Evolutionary conservation across 2,797 vertebrate species (phyloP).

Genomic region (Chelidonichthys spinosus): DNA sequence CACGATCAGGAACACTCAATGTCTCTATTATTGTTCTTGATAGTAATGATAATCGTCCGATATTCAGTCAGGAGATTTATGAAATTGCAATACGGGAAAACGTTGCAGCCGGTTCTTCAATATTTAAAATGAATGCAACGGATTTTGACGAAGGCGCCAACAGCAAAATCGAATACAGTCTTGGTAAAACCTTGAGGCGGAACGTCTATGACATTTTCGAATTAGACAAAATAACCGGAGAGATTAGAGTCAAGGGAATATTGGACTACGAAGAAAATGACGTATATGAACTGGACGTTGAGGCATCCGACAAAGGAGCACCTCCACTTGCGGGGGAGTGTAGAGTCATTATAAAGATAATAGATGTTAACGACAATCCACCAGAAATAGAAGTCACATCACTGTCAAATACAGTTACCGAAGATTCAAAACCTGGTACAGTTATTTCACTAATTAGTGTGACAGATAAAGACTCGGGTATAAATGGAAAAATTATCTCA

Average conservation of each 20-base stretch:
- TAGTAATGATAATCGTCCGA: slow-evolving; percentile 83
- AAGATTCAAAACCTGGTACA: slow-evolving; percentile 68
- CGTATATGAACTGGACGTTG: slow-evolving; percentile 66
- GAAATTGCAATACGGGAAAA: slow-evolving; percentile 72
- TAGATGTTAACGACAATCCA: slow-evolving; percentile 67
- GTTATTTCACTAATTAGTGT: slow-evolving; percentile 71
- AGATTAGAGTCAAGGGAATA: slow-evolving; percentile 60
- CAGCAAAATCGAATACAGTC: slow-evolving; percentile 64
- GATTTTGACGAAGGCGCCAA: slow-evolving; percentile 67
- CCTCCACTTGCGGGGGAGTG: slow-evolving; percentile 50
- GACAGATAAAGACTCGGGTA: slow-evolving; percentile 66
- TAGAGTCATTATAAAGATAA: slow-evolving; percentile 56
- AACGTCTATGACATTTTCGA: slow-evolving; percentile 54
- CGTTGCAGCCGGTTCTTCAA: slow-evolving; percentile 33
- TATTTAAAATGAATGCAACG: slow-evolving; percentile 76
- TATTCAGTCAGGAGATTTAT: slow-evolving; percentile 80
- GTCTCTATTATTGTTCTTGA: slow-evolving; percentile 76
- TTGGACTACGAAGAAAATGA: slow-evolving; percentile 72
- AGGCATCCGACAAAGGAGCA: slow-evolving; percentile 63
- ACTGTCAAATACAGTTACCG: slow-evolving; percentile 70
- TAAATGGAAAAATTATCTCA: slow-evolving; percentile 62
- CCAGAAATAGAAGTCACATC: slow-evolving; percentile 81
- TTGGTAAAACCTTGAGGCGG: slow-evolving; percentile 53
- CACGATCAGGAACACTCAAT: slow-evolving; percentile 70
- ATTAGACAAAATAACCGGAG: slow-evolving; percentile 62